Base-by-base conservation (phyloP, 2,113 vertebrate species). In the Corapipo altera region DNA sequence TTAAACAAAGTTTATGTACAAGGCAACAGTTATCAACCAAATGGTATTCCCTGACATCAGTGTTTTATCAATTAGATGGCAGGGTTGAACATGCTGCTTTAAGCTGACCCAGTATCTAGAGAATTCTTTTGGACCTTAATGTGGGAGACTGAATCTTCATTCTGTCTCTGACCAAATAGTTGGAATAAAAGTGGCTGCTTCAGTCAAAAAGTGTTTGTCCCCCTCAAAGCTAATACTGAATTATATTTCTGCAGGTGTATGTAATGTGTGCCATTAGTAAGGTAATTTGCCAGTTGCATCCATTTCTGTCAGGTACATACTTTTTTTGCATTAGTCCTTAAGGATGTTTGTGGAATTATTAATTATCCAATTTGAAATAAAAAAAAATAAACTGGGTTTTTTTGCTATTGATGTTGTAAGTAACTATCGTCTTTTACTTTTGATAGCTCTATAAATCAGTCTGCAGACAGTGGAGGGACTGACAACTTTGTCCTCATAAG, bases 401-500 rank as follows among this genome's bases (percentile, higher is more conserved):
- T 67, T 94, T 94, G 75, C 49, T 94, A 52, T 67, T 94, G 73
- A 61, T 82, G 77, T 89, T 33, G 4, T 41, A 89, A 80, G 51
- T 97, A 97, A 96, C 67, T 91, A 26, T 94, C 76, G n/a, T 71
- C 96, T 95, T 97, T 91, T 87, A 67, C 96, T 96, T 98, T 93
- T 98, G 99, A 99, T 98, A 99, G 99, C 98, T 99, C 99, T 96
- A 99, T 99, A 98, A 99, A 99, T 96, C 99, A 99, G 97, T 99
- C 99, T 76, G 98, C 99, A 98, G 99, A 99, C 98, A 99, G 99
- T 93, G 99, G 99, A 78, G 99, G 99, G 97, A 99, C 99, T 13
- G 99, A 99, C 98, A 99, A 99, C 98, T 99, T 99, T 97, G 99
- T 99, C 94, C 99, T 99, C 94, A 99, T 99, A 98, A 99, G 99